Conservation (phyloP, 1,140 invertebrate genomes). For the Drosophila serrata region DNA sequence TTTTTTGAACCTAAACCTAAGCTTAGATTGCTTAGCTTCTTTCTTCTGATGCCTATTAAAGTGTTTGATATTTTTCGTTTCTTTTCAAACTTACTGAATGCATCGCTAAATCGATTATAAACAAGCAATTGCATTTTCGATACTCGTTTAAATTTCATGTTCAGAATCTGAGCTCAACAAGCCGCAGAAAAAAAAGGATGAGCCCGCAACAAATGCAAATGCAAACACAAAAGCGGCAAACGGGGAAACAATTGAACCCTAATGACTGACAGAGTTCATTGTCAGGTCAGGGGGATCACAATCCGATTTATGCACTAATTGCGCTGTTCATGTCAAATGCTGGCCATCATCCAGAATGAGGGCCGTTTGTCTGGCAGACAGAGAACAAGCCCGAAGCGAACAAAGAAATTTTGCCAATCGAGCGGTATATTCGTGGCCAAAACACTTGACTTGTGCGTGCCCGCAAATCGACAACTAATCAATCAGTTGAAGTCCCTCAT, state of each 20-base stretch:
- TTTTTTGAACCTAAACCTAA: no score
- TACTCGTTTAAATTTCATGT: constrained; percentile 6
- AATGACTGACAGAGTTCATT: constrained; percentile 57
- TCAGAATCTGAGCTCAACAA: constrained; percentile 28
- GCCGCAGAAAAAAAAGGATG: constrained; percentile 9
- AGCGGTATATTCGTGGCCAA: constrained; percentile 37
- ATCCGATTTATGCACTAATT: constrained; percentile 66
- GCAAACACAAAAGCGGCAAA: constrained; percentile 16
- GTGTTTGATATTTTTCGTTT: background rate
- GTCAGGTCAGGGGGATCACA: constrained; percentile 37
- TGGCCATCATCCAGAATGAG: constrained; percentile 9
- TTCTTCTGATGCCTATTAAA: no score
- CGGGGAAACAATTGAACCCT: constrained; percentile 51
- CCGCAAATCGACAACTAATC: constrained; percentile 65
- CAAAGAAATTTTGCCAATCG: constrained; percentile 47
- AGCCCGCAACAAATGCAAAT: constrained; percentile 17
- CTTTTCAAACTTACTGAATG: background rate
- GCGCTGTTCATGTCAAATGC: constrained; percentile 56
- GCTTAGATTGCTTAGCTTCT: no score
- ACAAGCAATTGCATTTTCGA: constrained; percentile 13
- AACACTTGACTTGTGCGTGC: constrained; percentile 63
- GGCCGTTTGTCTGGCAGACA: constrained; percentile 38
- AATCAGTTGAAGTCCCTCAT: constrained; percentile 47
- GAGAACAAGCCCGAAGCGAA: constrained; percentile 27
- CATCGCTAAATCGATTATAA: constrained; percentile 6